Percentiles rank a stretch among this genome's conserved stretches.
Conservation (phyloP, 2,888 invertebrate species). For the Lasioglossum oenotherae region DNA sequence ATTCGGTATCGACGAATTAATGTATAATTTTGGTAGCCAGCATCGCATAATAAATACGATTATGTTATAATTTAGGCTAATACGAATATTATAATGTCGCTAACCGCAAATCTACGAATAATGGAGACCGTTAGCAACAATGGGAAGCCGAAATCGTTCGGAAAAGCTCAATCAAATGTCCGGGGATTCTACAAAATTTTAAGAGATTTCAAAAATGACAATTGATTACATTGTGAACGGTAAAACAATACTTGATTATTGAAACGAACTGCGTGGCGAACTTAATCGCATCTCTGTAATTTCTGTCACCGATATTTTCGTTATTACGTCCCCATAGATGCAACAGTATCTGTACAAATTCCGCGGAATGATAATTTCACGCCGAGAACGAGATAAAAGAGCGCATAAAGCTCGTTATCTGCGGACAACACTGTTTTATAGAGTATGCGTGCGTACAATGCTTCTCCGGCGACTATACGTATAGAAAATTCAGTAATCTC, state of each 20-base stretch:
- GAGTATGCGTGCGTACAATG: background rate
- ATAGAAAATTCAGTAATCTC: background rate
- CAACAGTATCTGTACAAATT: background rate
- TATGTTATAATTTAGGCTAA: background rate
- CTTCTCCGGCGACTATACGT: background rate
- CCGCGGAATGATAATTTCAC: background rate
- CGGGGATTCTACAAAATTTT: background rate
- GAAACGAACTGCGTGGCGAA: background rate
- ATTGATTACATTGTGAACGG: background rate
- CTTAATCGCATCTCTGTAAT: background rate
- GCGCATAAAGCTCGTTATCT: background rate
- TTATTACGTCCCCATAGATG: no score
- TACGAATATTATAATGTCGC: background rate
- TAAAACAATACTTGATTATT: background rate
- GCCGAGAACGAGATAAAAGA: background rate
- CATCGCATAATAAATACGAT: background rate
- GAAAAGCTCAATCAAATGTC: background rate
- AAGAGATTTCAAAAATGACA: background rate
- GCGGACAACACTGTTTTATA: background rate
- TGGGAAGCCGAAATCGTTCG: background rate
- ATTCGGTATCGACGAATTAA: background rate
- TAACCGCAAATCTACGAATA: background rate
- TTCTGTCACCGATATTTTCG: background rate
- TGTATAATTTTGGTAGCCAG: background rate
- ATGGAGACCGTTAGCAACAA: background rate